These are phyloP conservation scores for Rynchops niger DNA, from an alignment of 2,113 vertebrate species.

Conservation along the genomic window DNA sequence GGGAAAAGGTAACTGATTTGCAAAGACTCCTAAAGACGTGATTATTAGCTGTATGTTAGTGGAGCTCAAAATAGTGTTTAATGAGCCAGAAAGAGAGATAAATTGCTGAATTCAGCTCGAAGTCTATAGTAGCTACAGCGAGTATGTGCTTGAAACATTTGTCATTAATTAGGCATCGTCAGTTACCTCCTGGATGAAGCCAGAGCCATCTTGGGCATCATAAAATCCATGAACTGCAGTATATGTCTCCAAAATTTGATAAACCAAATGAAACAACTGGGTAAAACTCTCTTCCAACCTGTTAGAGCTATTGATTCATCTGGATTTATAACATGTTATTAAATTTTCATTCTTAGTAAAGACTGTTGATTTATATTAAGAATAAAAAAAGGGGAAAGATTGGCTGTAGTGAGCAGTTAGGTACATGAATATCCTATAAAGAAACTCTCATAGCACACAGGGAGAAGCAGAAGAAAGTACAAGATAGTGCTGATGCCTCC, in stretches of 20 bases:
- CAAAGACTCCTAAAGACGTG: not conserved
- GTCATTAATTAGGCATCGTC: conserved; percentile 24
- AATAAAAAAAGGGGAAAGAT: not conserved
- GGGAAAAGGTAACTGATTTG: conserved; percentile 14
- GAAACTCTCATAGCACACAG: not conserved
- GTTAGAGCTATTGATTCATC: conserved; percentile 22
- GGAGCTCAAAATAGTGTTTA: conserved; percentile 38
- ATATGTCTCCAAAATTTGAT: conserved; percentile 15
- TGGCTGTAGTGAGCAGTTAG: not conserved
- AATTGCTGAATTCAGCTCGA: conserved; percentile 15
- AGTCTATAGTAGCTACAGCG: not conserved
- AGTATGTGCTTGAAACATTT: conserved; percentile 19
- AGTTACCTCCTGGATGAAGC: conserved; percentile 37
- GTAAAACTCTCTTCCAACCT: not conserved
- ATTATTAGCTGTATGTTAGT: conserved; percentile 11
- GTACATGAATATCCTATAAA: not conserved
- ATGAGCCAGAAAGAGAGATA: conserved; percentile 20
- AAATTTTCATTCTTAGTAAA: conserved; percentile 27
- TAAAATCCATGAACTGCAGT: conserved; percentile 30
- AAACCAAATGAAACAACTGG: conserved; percentile 21
- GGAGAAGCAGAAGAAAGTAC: not conserved
- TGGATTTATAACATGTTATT: conserved; percentile 1
- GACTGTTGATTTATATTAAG: not conserved
- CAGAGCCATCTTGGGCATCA: not conserved
- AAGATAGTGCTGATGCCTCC: not conserved